phyloP scores from a whole-genome alignment of 2,888 invertebrate genomes.

The Oeneis ivallda region DNA sequence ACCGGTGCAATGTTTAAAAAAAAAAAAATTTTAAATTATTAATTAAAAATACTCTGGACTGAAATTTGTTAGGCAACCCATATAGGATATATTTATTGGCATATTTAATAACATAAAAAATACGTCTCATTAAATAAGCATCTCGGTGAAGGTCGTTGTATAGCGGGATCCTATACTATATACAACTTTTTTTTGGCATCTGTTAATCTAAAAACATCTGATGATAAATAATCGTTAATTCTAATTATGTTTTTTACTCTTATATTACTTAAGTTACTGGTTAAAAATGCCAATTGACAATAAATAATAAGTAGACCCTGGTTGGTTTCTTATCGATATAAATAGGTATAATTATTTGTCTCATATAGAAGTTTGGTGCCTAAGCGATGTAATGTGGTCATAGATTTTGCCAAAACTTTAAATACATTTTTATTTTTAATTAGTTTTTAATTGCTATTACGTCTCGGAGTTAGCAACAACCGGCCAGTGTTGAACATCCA shows the following conservation, averaged over 20 bases:
- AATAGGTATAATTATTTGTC: not conserved
- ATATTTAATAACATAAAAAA: no score
- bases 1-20: no score
- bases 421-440: constrained; percentile 50
- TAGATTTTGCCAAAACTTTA: constrained; percentile 60
- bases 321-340: not conserved
- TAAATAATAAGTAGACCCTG: not conserved
- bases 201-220: not conserved
- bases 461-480: constrained; percentile 67
- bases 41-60: no score
- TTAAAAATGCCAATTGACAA: not conserved
- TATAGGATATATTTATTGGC: no score
- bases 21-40: no score
- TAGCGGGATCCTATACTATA: no score
- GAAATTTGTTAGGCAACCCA: no score
- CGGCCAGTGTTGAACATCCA: constrained; percentile 79
- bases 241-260: not conserved
- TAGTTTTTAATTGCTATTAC: constrained; percentile 62
- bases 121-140: no score
- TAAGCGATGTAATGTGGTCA: constrained; percentile 44
- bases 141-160: no score
- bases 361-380: constrained; percentile 4
- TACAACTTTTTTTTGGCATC: not conserved
- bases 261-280: not conserved
- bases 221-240: not conserved